Evolutionary conservation across 2,797 vertebrate genomes (phyloP).

Genomic region (Ctenosaura bakeri): DNA sequence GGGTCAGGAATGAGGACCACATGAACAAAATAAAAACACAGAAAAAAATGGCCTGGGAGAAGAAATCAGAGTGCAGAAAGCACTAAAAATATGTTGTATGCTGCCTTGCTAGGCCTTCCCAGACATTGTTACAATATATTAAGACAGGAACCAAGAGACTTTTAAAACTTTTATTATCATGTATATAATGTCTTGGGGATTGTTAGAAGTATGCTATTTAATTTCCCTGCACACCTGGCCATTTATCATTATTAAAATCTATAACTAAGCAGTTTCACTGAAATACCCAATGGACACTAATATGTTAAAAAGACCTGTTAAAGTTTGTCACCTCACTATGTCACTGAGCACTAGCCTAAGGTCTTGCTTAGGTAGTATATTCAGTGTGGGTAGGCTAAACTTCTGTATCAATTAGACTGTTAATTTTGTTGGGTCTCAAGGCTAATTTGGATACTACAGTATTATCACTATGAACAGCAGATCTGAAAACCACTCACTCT

Average conservation of each 20-base stretch:
- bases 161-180: conserved; percentile 67
- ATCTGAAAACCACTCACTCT: conserved; percentile 15
- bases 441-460: conserved; percentile 37
- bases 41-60: neutral
- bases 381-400: conserved; percentile 7
- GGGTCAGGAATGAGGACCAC: no score
- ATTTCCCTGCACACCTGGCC: conserved; percentile 65
- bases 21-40: conserved; percentile 1
- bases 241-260: conserved; percentile 68
- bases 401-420: conserved; percentile 20
- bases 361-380: conserved; percentile 33
- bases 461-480: conserved; percentile 23
- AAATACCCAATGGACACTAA: conserved; percentile 50
- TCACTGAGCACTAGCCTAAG: conserved; percentile 26
- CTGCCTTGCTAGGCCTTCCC: conserved; percentile 19
- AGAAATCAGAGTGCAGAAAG: neutral
- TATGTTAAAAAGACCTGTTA: conserved; percentile 40
- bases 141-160: conserved; percentile 43
- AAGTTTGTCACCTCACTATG: conserved; percentile 45
- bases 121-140: conserved; percentile 47
- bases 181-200: conserved; percentile 66
- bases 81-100: conserved; percentile 23
- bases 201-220: conserved; percentile 59
- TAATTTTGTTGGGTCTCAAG: neutral
- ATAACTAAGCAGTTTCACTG: conserved; percentile 68